Evolutionary conservation across 2,888 invertebrate species (phyloP), one percentile per base, ranked within the genome.

Genomic region (Ptychoptera albimana): DNA sequence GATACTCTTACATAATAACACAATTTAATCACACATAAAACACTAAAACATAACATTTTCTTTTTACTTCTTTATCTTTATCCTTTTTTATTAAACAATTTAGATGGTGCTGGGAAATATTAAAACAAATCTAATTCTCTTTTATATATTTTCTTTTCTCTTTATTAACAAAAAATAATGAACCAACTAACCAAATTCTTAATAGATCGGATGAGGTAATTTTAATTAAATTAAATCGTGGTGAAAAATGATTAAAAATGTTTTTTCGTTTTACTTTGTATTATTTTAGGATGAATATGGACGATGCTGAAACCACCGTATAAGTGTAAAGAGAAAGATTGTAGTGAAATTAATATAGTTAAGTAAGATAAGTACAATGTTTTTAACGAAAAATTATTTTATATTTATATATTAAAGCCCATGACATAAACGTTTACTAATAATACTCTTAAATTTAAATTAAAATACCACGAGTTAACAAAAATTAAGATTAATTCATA

Each of bases 81-180:
- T 32, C 9, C 9, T 32, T 32, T 32, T 32, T 32, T 32, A 32
- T n/a, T 32, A 32, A 32, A 32, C 23, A 23, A 42, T 40, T 55
- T 57, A 62, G 60, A 55, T 63, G 61, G 61, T 60, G 60, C 53
- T 64, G 63, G 61, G 59, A 64, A 55, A 60, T 59, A 52, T 59
- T 64, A 54, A 64, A 63, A 56, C 56, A 62, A 61, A 62, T 62
- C 60, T 65, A 64, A 66, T 63, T 57, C 42, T 50, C 39, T 50
- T 49, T 49, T 46, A 48, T 52, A 43, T 46, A 46, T 48, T 45
- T 46, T 42, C 42, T 43, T 45, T 45, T 46, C 45, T 36, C 52
- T 53, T 55, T 52, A 43, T 49, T 54, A 53, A 53, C 47, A 57
- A 23, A 23, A 16, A 38, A 43, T 14, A 37, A n/a, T 37, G 32